These are phyloP conservation scores for Epinephelus lanceolatus DNA, from an alignment of 2,113 vertebrate species.

Conservation along the genomic window DNA sequence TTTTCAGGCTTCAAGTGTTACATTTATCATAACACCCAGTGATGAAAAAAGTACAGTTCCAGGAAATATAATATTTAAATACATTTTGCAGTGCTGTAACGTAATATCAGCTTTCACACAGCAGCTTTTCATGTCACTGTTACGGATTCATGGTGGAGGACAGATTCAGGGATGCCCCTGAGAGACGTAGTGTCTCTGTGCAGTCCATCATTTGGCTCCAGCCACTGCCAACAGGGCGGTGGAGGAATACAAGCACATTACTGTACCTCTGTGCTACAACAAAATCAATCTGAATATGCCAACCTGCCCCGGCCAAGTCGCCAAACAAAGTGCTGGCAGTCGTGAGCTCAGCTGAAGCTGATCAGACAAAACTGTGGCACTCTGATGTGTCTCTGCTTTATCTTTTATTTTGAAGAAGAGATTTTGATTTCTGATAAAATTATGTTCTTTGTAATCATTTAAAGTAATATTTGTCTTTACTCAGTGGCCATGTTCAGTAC, in stretches of 20 bases:
- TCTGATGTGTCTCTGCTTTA: constrained; percentile 11
- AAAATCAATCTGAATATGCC: constrained; percentile 70
- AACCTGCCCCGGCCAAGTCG: constrained; percentile 51
- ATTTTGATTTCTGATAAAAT: constrained; percentile 27
- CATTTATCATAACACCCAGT: neutral
- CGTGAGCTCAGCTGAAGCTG: constrained; percentile 11
- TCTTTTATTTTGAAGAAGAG: neutral
- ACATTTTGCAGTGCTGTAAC: constrained; percentile 18
- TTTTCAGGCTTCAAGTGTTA: constrained; percentile 11
- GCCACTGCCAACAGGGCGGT: constrained; percentile 39
- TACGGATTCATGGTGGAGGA: constrained; percentile 30
- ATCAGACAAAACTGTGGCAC: constrained; percentile 13
- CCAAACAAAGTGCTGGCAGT: constrained; percentile 56
- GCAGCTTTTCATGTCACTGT: constrained; percentile 17
- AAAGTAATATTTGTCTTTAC: neutral
- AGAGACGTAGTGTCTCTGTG: constrained; percentile 44
- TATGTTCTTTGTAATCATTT: neutral
- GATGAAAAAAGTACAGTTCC: neutral
- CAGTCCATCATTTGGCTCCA: constrained; percentile 62
- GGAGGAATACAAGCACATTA: constrained; percentile 68
- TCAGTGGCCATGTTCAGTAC: neutral
- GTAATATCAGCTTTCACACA: constrained; percentile 21
- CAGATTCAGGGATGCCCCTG: constrained; percentile 31
- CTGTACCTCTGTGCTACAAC: constrained; percentile 61
- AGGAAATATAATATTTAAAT: neutral